These are phyloP conservation scores for Odocoileus hemionus DNA, from an alignment of 2,113 vertebrate genomes.

Conservation along the genomic window DNA sequence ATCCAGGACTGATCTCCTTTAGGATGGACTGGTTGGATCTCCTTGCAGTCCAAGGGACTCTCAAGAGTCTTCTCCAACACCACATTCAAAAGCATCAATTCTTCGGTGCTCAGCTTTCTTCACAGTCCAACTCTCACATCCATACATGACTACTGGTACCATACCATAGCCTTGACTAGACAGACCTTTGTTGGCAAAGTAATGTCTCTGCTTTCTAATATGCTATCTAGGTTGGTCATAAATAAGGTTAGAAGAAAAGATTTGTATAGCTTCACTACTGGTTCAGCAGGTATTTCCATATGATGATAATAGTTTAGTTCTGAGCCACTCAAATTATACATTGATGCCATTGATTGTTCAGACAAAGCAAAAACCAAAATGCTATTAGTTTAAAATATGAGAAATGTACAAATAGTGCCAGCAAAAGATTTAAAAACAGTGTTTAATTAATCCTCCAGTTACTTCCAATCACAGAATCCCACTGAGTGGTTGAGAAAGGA, in stretches of 20 bases:
- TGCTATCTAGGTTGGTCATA: too few relatives aligned
- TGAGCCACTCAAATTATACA: neutral
- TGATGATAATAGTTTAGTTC: neutral
- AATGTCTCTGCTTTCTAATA: too few relatives aligned
- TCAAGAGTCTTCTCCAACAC: too few relatives aligned
- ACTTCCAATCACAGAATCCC: neutral
- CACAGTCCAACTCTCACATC: too few relatives aligned
- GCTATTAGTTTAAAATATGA: neutral
- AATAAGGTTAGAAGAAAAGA: neutral
- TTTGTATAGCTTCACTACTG: neutral
- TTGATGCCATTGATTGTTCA: neutral
- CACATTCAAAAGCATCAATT: too few relatives aligned
- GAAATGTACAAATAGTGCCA: neutral
- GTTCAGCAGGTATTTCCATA: neutral
- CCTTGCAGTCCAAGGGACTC: too few relatives aligned
- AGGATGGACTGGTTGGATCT: too few relatives aligned
- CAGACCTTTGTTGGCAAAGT: too few relatives aligned
- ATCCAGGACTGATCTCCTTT: too few relatives aligned
- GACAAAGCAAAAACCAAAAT: neutral
- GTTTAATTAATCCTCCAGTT: neutral
- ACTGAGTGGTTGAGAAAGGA: neutral
- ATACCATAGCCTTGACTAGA: too few relatives aligned
- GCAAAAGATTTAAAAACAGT: neutral
- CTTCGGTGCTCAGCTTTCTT: too few relatives aligned
- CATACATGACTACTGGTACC: too few relatives aligned